These are phyloP conservation scores for Barnardius zonarius DNA, from an alignment of 2,113 vertebrate species.

Conservation along the genomic window DNA sequence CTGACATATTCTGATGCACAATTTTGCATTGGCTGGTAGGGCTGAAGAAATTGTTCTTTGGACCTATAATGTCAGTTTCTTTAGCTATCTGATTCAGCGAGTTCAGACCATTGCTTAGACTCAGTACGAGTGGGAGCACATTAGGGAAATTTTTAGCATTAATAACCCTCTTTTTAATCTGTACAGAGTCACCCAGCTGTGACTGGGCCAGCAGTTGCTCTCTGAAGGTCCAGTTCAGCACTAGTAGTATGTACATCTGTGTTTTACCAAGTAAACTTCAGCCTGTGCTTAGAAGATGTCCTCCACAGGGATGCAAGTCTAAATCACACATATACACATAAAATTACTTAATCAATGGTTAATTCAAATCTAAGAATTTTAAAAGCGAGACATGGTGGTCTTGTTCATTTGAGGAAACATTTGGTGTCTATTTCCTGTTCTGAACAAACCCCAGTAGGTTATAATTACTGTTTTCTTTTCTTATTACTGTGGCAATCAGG, in stretches of 20 bases:
- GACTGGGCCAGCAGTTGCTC: neutral
- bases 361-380: neutral
- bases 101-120: neutral
- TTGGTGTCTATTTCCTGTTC: neutral
- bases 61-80: neutral
- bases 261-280: neutral
- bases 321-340: neutral
- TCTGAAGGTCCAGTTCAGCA: neutral
- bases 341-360: neutral
- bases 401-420: neutral
- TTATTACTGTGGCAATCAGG: neutral
- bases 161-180: neutral
- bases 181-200: neutral
- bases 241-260: rapidly evolving
- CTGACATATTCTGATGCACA: neutral
- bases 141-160: neutral
- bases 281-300: neutral
- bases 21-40: neutral
- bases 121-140: neutral
- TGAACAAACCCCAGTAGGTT: neutral
- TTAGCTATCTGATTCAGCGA: neutral
- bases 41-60: neutral
- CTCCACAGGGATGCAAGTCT: neutral
- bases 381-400: neutral
- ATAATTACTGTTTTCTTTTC: neutral